Base-by-base conservation (phyloP, 1,140 invertebrate genomes). In the Colletes latitarsis region DNA sequence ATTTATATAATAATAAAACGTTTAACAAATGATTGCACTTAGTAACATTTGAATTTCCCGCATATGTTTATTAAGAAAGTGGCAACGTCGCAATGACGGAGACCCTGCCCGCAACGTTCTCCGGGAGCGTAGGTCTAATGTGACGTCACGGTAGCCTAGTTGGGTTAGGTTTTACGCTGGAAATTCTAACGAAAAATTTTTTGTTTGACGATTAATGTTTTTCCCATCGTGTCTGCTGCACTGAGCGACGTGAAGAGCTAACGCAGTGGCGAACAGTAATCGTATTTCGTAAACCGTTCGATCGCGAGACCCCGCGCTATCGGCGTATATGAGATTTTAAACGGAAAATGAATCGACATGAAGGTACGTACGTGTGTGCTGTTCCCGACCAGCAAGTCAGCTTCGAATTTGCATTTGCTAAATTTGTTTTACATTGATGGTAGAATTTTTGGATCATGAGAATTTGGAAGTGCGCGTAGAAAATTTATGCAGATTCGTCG, bases 341-440 rank as follows among this genome's bases (percentile, higher is more conserved):
- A 93, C 91, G 91, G 94, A 95, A 95, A 95, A 96, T 96, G 96
- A 96, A 95, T 95, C 95, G 96, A 94, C 96, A 96, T 96, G 96
- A 96, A 95, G 96, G 96, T 96, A 94, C 94, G 95, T 94, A 90
- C 92, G 93, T 87, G 79, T 82, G 83, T 82, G 68, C 83, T 88
- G 82, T 85, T 84, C 85, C 80, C 85, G 67, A 77, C 77, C 71
- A n/a, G 73, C 68, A 80, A 87, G 83, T 87, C 85, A 83, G 77
- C 77, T 53, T 69, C 69, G 64, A 53, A 30, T 70, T 43, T 62
- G 39, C 58, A 63, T 43, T 67, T 6, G 64, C 46, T 55, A 58
- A 75, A 76, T 72, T 82, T 57, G 17, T 64, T 75, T 39, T 43
- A 21, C 14, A 41, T 46, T 46, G 57, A 55, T 53, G 71, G 58